These are phyloP conservation scores for Dreissena rostriformis DNA, from an alignment of 1,140 invertebrate species.

Conservation along the genomic window DNA sequence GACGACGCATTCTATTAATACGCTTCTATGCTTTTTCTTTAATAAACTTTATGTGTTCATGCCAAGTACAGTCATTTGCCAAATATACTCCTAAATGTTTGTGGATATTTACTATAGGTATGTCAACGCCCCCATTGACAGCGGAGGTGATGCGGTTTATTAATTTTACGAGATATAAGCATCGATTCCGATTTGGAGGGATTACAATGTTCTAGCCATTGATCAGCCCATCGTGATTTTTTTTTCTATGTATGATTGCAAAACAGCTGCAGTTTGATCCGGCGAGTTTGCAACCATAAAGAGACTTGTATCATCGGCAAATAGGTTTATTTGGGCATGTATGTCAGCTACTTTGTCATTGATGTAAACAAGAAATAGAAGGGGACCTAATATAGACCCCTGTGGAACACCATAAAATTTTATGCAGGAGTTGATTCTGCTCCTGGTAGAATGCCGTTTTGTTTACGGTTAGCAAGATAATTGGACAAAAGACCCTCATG, in stretches of 20 bases:
- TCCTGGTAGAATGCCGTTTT: conserved; percentile 48
- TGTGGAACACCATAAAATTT: conserved; percentile 59
- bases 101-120: conserved; percentile 24
- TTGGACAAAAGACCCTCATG: conserved; percentile 29
- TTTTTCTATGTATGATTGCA: conserved; percentile 35
- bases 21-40: conserved; percentile 28
- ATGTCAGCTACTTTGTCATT: conserved; percentile 58
- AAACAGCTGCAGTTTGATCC: background rate
- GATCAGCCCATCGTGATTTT: conserved; percentile 21
- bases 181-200: conserved; percentile 46
- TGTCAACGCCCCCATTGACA: conserved; percentile 7
- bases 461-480: conserved; percentile 44
- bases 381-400: conserved; percentile 61
- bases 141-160: background rate
- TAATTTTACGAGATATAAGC: conserved; percentile 38
- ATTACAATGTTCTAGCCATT: conserved; percentile 54
- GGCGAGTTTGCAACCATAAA: conserved; percentile 36
- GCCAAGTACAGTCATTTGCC: background rate
- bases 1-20: conserved; percentile 23
- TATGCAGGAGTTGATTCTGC: conserved; percentile 28
- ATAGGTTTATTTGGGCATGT: conserved; percentile 36
- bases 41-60: conserved; percentile 14
- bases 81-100: conserved; percentile 51
- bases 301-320: conserved; percentile 55
- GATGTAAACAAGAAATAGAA: conserved; percentile 61